Base-by-base conservation (phyloP, 2,113 vertebrate species). In the Seriola quinqueradiata region DNA sequence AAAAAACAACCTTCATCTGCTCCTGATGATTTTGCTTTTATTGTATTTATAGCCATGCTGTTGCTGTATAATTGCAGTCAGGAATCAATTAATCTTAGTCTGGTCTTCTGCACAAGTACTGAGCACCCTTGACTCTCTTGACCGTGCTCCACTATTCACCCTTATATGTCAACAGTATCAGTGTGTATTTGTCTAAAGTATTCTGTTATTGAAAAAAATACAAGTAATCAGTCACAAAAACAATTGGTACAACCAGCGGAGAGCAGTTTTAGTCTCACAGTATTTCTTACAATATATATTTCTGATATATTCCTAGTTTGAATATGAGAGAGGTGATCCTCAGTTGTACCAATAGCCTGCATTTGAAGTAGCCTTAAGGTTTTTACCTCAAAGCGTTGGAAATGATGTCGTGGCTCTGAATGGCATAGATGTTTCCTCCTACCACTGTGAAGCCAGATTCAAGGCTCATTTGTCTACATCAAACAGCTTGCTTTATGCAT, bases 71-170 rank as follows among this genome's bases (percentile, higher is more conserved):
- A 86, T 79, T 74, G 70, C 76, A 70, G 55, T 74, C 48, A 13
- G 69, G 77, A 68, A 84, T 87, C 83, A 82, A 89, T 91, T 79
- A 77, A 70, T 83, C 57, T 79, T 68, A 40, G 76, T 83, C 66
- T 78, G 71, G 67, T 71, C 75, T 50, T 64, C 75, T 85, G 79
- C 75, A 75, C 46, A 7, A 46, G 25, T 55, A 8, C 50, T 19
- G 61, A 52, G 69, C 70, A 55, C 68, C 77, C 66, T 38, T 70
- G 52, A 80, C 72, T 73, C 63, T 70, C 54, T 72, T 66, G 38
- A 77, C 81, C 83, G 48, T 58, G 4, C 36, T 73, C 40, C 16
- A 25, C 28, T 21, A 7, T 63, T 74, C 42, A 54, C 68, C 17
- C 65, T 65, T 55, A 63, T 38, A 66, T n/a, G 14, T 44, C 69